These are phyloP conservation scores for Euthynnus affinis DNA, from an alignment of 2,797 vertebrate genomes.

Conservation along the genomic window DNA sequence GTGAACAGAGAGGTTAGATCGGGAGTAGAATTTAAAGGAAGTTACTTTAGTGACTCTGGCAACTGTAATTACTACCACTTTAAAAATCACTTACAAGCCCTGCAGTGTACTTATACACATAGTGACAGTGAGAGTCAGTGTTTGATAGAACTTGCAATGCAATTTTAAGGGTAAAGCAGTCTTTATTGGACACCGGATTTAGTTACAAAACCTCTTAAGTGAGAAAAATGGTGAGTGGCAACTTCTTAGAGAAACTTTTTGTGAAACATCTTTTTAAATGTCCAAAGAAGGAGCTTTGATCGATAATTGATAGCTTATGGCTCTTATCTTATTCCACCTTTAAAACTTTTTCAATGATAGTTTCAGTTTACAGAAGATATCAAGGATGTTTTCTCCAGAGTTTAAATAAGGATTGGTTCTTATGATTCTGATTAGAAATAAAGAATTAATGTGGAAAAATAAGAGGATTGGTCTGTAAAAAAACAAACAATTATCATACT, in stretches of 20 bases:
- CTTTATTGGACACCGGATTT: conserved; percentile 15
- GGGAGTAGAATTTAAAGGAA: conserved; percentile 16
- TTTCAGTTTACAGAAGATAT: neutral
- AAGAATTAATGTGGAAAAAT: neutral
- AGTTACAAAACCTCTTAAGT: conserved; percentile 6
- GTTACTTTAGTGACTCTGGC: conserved; percentile 9
- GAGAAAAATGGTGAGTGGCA: neutral
- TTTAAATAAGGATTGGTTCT: neutral
- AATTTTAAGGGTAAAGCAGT: conserved; percentile 9
- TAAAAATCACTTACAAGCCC: conserved; percentile 24
- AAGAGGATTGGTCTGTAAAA: neutral
- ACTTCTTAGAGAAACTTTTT: conserved; percentile 8
- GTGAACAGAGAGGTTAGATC: conserved; percentile 10
- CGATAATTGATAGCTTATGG: neutral
- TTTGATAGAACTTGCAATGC: conserved; percentile 24
- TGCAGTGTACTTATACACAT: conserved; percentile 1
- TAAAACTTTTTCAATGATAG: neutral
- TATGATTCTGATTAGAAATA: neutral
- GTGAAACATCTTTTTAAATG: too few relatives aligned
- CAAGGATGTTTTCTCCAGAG: neutral
- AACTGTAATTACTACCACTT: conserved; percentile 44
- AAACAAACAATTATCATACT: too few relatives aligned
- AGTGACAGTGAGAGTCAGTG: conserved; percentile 5
- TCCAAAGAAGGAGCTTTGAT: too few relatives aligned
- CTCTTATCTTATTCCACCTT: neutral